phyloP scores from a whole-genome alignment of 2,888 invertebrate species.

The Mongoloraphidia duomilia region DNA sequence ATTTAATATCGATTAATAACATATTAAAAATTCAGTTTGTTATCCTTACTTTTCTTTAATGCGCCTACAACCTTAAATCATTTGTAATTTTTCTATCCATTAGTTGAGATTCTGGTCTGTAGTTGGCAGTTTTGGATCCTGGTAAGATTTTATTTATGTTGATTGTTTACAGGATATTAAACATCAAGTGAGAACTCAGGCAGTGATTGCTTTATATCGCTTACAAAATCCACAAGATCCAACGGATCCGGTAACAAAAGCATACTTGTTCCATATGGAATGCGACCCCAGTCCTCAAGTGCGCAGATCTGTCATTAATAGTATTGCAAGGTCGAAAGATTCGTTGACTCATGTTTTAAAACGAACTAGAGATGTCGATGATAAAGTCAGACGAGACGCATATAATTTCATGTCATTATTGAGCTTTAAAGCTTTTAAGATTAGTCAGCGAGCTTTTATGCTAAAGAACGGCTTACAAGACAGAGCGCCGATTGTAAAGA shows the following conservation, averaged over 20 bases:
- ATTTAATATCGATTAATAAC: no score
- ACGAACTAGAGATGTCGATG: conserved; percentile 63
- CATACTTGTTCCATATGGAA: conserved; percentile 54
- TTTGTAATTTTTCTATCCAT: no score
- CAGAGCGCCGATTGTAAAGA: conserved; percentile 34
- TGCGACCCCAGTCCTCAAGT: conserved; percentile 52
- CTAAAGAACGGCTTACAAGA: conserved; percentile 50
- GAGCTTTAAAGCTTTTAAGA: conserved; percentile 36
- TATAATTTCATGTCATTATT: conserved; percentile 30
- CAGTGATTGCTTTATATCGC: conserved; percentile 61
- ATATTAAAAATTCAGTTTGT: no score
- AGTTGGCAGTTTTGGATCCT: not conserved
- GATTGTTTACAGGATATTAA: conserved; percentile 49
- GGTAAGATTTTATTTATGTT: not conserved
- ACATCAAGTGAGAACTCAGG: conserved; percentile 62
- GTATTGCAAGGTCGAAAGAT: conserved; percentile 55
- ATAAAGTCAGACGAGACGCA: conserved; percentile 51
- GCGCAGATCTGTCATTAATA: conserved; percentile 49
- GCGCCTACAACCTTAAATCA: no score
- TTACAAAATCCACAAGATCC: conserved; percentile 65
- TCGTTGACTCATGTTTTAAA: conserved; percentile 57
- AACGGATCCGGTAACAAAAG: conserved; percentile 59
- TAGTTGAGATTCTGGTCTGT: no score
- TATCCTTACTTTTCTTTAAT: no score
- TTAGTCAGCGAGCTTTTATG: conserved; percentile 45